Base-by-base conservation (phyloP, 2,888 invertebrate genomes). In the Sinotaia quadrata region DNA sequence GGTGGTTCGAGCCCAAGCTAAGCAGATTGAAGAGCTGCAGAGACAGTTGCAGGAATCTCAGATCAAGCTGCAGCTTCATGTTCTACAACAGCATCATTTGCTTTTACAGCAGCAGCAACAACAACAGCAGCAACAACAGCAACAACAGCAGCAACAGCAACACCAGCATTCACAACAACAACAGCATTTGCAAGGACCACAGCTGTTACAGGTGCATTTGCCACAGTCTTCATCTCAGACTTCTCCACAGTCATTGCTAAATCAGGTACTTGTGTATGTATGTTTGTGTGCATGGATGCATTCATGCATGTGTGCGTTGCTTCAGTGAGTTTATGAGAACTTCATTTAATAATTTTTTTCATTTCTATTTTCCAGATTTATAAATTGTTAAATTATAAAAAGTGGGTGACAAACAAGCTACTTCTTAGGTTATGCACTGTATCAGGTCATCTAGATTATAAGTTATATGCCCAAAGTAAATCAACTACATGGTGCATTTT, bases 1-100 rank as follows among this genome's bases (percentile, higher is more conserved):
- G 31, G 73, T 87, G 65, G 76, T 87, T n/a, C 73, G 78, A 58
- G 94, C 95, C 82, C 96, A 96, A 86, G 93, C 93, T 81, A 92
- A 94, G 65, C 93, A 94, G 87, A 97, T 97, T 78, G 94, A 95
- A 83, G 95, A 95, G 83, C 89, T 96, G 56, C 94, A 96, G 86
- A 90, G 95, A 2, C 94, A 83, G 73, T 72, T 85, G 52, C 81
- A 84, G 63, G 82, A 83, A 66, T 84, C 83, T 2, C 84, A 84
- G 71, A 76, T 81, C 33, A 76, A 81, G 49, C 78, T 84, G 60
- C 72, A 75, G 52, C 59, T 77, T 27, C 78, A 75, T 41, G 69
- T 74, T 59, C 71, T 75, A 56, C 78, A 82, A 76, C 76, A 81
- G 49, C 78, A 78, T 24, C 79, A 77, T 51, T 74, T 75, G 51